These are phyloP conservation scores for Diglossa brunneiventris DNA, from an alignment of 2,113 vertebrate genomes.

Conservation along the genomic window DNA sequence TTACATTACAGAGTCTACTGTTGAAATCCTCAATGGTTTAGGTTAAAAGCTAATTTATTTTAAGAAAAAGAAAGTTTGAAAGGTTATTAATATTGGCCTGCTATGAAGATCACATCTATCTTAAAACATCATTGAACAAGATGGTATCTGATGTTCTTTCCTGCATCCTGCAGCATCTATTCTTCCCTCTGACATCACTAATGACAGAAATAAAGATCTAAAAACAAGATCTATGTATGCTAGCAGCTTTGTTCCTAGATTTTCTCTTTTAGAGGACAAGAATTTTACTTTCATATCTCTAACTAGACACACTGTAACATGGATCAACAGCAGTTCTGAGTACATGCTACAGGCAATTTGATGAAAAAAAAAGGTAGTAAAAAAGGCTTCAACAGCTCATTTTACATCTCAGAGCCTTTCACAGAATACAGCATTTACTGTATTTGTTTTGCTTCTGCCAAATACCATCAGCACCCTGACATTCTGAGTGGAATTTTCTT, in stretches of 20 bases:
- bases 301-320: not conserved
- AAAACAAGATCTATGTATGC: not conserved
- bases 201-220: not conserved
- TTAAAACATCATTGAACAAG: not conserved
- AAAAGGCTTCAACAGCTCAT: not conserved
- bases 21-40: not conserved
- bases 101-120: not conserved
- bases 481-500: not conserved
- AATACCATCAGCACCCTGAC: not conserved
- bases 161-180: not conserved
- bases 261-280: not conserved
- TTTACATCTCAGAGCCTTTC: not conserved
- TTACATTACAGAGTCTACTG: not conserved
- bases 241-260: not conserved
- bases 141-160: not conserved
- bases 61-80: not conserved
- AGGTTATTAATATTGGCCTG: not conserved
- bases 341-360: not conserved
- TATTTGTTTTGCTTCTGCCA: not conserved
- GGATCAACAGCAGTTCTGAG: not conserved
- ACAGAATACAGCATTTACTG: not conserved
- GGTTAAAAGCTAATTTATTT: not conserved
- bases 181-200: not conserved
- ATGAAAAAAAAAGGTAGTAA: not conserved
- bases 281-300: not conserved